Conservation (phyloP, 2,888 invertebrate species). For the Flexamia atlantica region DNA sequence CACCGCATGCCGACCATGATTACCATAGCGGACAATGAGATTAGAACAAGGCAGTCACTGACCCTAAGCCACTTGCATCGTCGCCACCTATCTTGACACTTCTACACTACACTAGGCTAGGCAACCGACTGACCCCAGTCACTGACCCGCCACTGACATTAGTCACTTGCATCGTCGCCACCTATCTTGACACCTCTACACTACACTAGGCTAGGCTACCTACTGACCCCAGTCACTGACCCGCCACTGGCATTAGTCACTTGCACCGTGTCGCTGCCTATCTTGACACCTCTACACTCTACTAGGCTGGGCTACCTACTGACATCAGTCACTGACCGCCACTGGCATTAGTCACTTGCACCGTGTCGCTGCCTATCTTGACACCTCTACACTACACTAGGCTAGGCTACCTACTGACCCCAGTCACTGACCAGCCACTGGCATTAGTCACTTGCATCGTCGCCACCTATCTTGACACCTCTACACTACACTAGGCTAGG, state of each 20-base stretch:
- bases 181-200: not conserved
- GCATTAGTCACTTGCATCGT: not conserved
- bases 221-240: conserved; percentile 21
- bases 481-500: not conserved
- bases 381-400: not conserved
- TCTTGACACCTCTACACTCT: not conserved
- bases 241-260: too few species aligned
- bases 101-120: not conserved
- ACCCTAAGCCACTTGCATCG: not conserved
- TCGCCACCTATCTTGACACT: not conserved
- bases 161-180: not conserved
- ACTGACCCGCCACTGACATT: too few species aligned
- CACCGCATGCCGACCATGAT: not conserved
- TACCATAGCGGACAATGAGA: conserved; percentile 20
- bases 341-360: not conserved
- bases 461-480: not conserved
- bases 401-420: too few species aligned
- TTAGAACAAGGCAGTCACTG: conserved; percentile 19
- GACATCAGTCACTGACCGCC: conserved; percentile 13
- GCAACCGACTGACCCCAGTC: too few species aligned
- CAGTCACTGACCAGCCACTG: conserved; percentile 11
- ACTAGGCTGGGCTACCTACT: too few species aligned
- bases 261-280: not conserved
- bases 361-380: not conserved
- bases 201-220: too few species aligned